phyloP scores from a whole-genome alignment of 2,113 vertebrate genomes.

The Macrotus californicus region DNA sequence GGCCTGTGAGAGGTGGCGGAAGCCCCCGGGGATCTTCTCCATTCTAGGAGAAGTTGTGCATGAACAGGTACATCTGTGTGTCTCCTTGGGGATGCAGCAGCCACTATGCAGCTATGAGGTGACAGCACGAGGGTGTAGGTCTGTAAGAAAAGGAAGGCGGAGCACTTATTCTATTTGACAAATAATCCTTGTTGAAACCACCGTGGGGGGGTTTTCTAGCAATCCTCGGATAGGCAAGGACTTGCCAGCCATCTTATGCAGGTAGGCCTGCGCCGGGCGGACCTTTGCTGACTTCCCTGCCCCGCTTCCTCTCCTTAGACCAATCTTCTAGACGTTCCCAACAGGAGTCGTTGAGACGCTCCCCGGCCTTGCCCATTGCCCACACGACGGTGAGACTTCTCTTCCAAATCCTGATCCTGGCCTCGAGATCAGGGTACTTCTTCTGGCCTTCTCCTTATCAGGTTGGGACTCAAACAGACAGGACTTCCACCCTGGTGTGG shows the following conservation, averaged over 20 bases:
- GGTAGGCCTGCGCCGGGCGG: not conserved
- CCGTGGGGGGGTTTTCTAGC: not conserved
- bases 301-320: not conserved
- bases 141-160: not conserved
- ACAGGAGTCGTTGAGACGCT: not conserved
- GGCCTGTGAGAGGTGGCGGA: not conserved
- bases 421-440: not conserved
- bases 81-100: not conserved
- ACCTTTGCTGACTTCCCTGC: not conserved
- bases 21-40: not conserved
- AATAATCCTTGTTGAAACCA: not conserved
- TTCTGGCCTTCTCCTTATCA: not conserved
- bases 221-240: not conserved
- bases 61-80: fast-evolving
- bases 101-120: not conserved
- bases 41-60: not conserved
- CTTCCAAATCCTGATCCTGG: not conserved
- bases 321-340: not conserved
- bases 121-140: not conserved
- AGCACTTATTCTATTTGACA: not conserved
- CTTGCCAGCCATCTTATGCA: not conserved
- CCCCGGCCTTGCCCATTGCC: too few relatives aligned
- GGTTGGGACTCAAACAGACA: not conserved
- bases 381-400: not conserved
- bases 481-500: fast-evolving